A percentile compares a stretch with the other conserved stretches of the same genome.
Conservation (phyloP, 2,888 invertebrate genomes). For the Pollenia amentaria region DNA sequence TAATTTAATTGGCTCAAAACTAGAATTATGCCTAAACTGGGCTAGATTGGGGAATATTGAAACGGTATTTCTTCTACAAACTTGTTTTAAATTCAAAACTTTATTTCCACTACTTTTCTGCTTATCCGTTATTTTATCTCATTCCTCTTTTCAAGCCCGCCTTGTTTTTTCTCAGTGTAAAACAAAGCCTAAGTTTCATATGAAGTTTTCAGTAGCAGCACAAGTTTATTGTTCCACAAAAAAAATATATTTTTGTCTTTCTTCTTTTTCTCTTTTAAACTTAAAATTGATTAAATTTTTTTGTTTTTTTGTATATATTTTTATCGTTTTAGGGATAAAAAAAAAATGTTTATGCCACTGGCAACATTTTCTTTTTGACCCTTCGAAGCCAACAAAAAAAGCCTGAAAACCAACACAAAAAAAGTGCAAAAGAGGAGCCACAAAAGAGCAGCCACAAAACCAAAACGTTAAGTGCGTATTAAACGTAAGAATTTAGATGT, state of each 20-base stretch:
- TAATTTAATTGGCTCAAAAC: too few species aligned
- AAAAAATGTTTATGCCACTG: conserved; percentile 52
- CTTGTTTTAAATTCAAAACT: too few species aligned
- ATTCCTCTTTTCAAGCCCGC: neutral
- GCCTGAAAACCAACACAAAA: neutral
- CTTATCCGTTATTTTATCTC: too few species aligned
- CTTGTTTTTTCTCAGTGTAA: conserved; percentile 20
- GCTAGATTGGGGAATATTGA: too few species aligned
- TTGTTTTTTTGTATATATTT: conserved; percentile 5
- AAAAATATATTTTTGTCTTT: neutral
- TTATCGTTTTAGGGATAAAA: conserved; percentile 34
- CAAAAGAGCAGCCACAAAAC: conserved; percentile 45
- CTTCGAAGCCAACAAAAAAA: conserved; percentile 29
- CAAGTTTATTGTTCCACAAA: neutral
- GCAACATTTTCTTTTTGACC: conserved; percentile 55
- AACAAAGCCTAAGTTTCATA: neutral
- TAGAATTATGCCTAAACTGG: too few species aligned
- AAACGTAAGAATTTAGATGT: conserved; percentile 48
- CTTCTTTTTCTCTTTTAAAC: neutral
- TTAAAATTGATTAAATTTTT: conserved; percentile 37
- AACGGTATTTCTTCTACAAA: too few species aligned
- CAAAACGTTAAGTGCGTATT: conserved; percentile 40
- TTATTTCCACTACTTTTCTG: neutral
- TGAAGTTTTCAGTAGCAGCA: conserved; percentile 27
- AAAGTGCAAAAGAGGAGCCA: conserved; percentile 14